Evolutionary conservation across 2,113 vertebrate species (phyloP), one percentile per base, ranked within the genome.

Genomic region (Puntigrus tetrazona): DNA sequence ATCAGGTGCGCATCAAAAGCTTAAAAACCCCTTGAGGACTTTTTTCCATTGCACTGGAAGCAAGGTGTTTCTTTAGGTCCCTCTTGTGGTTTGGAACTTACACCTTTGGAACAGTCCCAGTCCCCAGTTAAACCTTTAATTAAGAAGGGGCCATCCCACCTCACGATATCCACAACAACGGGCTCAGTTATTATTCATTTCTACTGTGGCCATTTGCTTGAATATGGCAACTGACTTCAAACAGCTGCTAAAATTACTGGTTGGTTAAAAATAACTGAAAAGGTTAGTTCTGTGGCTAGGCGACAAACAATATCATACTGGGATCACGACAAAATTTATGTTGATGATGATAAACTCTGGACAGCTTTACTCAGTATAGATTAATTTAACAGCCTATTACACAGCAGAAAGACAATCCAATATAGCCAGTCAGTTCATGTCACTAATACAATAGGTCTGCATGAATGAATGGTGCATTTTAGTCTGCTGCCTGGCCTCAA

Each of bases 131-230:
- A 77, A 77, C 5, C 31, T 77, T 38, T 13, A 38, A 57, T 14
- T 5, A 57, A 36, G 20, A n/a, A 7, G 25, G 8, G 0, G 18
- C 72, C 11, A 5, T 38, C 50, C 31, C 75, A 59, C 31, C 31
- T 78, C 75, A 57, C 31, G 57, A 78, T 78, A 78, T 78, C 34
- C 36, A 78, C 55, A 61, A 36, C 52, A 78, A 61, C 77, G 43
- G 55, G 7, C 55, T 61, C 47, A 55, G n/a, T n/a, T n/a, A n/a
- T n/a, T n/a, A n/a, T n/a, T n/a, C n/a, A n/a, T n/a, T 27, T 25
- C 25, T 61, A 13, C n/a, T n/a, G n/a, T n/a, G n/a, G 57, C 1
- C 57, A 61, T 10, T 1, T 61, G 10, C 13, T 9, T 5, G 10
- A 27, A 61, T 61, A 5, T 61, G 57, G 57, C n/a, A 61, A 61